Percentiles rank a stretch among this genome's conserved stretches.
These are phyloP conservation scores for Rhabdornis inornatus DNA, from an alignment of 2,113 vertebrate genomes.

Conservation along the genomic window DNA sequence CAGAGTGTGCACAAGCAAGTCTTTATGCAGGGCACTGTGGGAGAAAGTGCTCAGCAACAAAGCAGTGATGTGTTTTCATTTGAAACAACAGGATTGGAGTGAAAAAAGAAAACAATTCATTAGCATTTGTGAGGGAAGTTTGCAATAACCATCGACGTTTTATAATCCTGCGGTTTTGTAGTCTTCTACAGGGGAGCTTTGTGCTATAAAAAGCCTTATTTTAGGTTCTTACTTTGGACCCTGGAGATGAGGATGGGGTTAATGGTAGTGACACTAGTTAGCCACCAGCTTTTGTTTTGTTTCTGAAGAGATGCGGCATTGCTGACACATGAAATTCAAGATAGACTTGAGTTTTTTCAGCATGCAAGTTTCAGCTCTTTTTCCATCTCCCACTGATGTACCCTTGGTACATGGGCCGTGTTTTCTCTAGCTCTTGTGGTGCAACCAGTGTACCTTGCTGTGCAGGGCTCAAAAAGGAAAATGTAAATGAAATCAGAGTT, in stretches of 20 bases:
- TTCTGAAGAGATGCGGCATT: background rate
- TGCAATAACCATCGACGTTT: background rate
- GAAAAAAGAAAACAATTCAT: slow-evolving; percentile 51
- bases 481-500: background rate
- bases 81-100: slow-evolving; percentile 42
- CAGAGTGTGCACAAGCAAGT: slow-evolving; percentile 55
- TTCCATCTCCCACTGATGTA: background rate
- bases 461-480: background rate
- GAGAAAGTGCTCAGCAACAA: slow-evolving; percentile 65
- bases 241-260: slow-evolving; percentile 9
- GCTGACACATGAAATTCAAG: background rate
- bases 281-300: background rate
- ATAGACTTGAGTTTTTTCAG: background rate
- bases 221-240: background rate
- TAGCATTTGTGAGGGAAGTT: slow-evolving; percentile 52
- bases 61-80: slow-evolving; percentile 45
- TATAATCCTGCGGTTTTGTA: slow-evolving; percentile 2
- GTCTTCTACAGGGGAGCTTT: background rate
- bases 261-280: background rate
- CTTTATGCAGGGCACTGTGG: slow-evolving; percentile 64
- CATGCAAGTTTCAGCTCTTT: background rate
- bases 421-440: background rate
- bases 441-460: background rate
- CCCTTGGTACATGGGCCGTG: fast-evolving
- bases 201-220: background rate